A percentile compares a stretch with the other conserved stretches of the same genome.
These are phyloP conservation scores for Eupeodes latifasciatus DNA, from an alignment of 2,888 invertebrate species.

Conservation along the genomic window DNA sequence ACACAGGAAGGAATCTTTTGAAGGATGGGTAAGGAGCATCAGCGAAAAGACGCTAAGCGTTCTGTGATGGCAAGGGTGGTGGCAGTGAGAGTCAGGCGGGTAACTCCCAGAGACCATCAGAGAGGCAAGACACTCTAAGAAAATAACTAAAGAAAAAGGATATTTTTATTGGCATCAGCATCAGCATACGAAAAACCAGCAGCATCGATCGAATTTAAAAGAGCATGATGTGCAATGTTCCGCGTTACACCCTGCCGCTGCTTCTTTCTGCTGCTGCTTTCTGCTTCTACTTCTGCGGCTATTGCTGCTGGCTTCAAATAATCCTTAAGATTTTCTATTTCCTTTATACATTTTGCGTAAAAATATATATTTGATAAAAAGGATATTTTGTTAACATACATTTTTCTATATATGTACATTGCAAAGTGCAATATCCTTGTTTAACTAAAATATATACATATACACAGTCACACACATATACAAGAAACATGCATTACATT, in stretches of 20 bases:
- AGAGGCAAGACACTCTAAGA: not conserved
- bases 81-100: not conserved
- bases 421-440: constrained; percentile 29
- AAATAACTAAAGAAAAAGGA: constrained; percentile 42
- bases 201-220: constrained; percentile 52
- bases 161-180: constrained; percentile 69
- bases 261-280: too few species aligned
- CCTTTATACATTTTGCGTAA: constrained; percentile 40
- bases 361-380: constrained; percentile 57
- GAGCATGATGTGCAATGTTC: constrained; percentile 45
- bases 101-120: too few species aligned
- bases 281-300: too few species aligned
- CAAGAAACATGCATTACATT: not conserved
- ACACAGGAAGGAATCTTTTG: constrained; percentile 22
- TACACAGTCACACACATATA: not conserved
- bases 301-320: not conserved
- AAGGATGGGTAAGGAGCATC: not conserved
- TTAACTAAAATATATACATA: not conserved
- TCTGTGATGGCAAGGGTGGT: not conserved
- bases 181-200: constrained; percentile 35
- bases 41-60: not conserved
- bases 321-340: constrained; percentile 5
- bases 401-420: not conserved
- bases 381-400: constrained; percentile 57
- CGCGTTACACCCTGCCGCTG: not conserved